phyloP scores from a whole-genome alignment of 2,113 vertebrate genomes.

The Sorex fumeus region DNA sequence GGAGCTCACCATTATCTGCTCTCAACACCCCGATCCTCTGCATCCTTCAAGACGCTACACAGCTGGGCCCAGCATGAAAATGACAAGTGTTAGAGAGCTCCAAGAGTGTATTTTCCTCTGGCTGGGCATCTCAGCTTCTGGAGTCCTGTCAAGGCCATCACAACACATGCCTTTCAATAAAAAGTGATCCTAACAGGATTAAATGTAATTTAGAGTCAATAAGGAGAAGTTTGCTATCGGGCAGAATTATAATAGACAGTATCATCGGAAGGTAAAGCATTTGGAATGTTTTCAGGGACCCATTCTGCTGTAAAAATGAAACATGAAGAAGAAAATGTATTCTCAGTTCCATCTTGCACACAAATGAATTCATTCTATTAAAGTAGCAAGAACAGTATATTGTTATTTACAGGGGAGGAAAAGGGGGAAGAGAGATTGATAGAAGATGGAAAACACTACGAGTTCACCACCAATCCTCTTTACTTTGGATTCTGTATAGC shows the following conservation, averaged over 20 bases:
- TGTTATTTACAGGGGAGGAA: conserved; percentile 50
- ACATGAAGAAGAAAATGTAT: conserved; percentile 70
- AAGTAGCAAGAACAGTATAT: conserved; percentile 77
- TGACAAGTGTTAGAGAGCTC: conserved; percentile 71
- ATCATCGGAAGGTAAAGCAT: conserved; percentile 78
- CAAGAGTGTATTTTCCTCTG: conserved; percentile 75
- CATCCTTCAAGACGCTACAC: conserved; percentile 64
- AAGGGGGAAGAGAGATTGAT: conserved; percentile 58
- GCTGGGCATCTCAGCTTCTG: conserved; percentile 30
- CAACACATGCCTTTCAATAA: conserved; percentile 78
- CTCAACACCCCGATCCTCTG: conserved; percentile 56
- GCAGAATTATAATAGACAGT: conserved; percentile 76
- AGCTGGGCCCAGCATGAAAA: conserved; percentile 80
- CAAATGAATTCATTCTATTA: conserved; percentile 84
- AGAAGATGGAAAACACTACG: conserved; percentile 66
- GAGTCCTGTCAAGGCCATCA: conserved; percentile 75
- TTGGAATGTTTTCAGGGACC: conserved; percentile 72
- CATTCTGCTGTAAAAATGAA: conserved; percentile 80
- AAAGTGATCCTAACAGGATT: conserved; percentile 83
- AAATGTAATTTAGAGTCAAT: conserved; percentile 84
- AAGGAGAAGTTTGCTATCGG: conserved; percentile 79
- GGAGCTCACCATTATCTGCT: conserved; percentile 62
- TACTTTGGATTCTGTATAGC: too few species aligned
- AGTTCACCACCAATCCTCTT: rapidly evolving
- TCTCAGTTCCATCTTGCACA: conserved; percentile 71